Evolutionary conservation across 2,113 vertebrate species (phyloP).

Genomic region (Seriola quinqueradiata): DNA sequence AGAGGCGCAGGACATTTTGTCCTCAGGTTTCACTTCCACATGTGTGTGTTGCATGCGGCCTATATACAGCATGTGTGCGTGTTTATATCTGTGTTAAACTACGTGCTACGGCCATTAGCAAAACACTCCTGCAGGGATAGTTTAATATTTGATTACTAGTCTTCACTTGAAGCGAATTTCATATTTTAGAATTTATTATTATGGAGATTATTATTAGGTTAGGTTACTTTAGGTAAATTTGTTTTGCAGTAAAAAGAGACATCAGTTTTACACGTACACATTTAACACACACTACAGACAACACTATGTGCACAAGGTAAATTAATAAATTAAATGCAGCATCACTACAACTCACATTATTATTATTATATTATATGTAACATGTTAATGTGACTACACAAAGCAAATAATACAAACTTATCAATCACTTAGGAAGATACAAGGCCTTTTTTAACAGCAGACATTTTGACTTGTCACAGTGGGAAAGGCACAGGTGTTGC

Average conservation of each 20-base stretch:
- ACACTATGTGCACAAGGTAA: too few relatives aligned
- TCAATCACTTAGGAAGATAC: not conserved
- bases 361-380: not conserved
- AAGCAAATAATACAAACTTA: not conserved
- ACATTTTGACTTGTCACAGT: not conserved
- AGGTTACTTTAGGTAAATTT: too few relatives aligned
- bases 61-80: not conserved
- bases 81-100: not conserved
- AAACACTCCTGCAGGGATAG: not conserved
- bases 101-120: not conserved
- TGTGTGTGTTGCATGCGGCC: slow-evolving; percentile 5
- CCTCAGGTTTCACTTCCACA: slow-evolving; percentile 34
- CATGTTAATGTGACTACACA: not conserved
- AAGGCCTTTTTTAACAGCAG: not conserved
- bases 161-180: not conserved
- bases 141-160: not conserved
- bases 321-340: too few relatives aligned
- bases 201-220: too few relatives aligned
- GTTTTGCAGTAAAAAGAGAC: too few relatives aligned
- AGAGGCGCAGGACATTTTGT: slow-evolving; percentile 63
- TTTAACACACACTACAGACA: too few relatives aligned
- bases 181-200: not conserved
- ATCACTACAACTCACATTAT: too few relatives aligned
- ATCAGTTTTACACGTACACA: too few relatives aligned
- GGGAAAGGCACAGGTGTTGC: not conserved